phyloP scores from a whole-genome alignment of 2,113 vertebrate genomes.

The Pampusana beccarii region DNA sequence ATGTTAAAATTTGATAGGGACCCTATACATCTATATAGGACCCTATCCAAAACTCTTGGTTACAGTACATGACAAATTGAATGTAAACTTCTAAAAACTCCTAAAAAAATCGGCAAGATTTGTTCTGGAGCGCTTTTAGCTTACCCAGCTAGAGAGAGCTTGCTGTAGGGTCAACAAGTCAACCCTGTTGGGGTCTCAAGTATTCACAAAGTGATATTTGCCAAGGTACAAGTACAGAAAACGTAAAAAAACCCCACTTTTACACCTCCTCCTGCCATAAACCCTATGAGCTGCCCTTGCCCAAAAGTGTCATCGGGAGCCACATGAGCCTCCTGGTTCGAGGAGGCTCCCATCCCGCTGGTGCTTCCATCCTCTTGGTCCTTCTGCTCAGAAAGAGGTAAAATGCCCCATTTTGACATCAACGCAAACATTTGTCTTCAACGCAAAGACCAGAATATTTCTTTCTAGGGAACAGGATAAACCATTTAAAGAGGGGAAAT shows the following conservation, averaged over 20 bases:
- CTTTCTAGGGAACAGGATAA: not conserved
- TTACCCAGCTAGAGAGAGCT: not conserved
- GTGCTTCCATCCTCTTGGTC: not conserved
- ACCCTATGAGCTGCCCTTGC: not conserved
- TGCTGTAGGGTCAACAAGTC: not conserved
- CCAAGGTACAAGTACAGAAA: not conserved
- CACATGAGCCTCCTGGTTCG: not conserved
- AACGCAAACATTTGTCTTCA: not conserved
- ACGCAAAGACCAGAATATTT: not conserved
- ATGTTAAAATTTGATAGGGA: not conserved
- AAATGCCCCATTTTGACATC: not conserved
- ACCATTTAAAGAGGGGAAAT: not conserved
- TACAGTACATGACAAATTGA: not conserved
- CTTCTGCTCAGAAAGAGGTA: not conserved
- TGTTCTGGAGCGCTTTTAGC: not conserved
- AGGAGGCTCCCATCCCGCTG: not conserved
- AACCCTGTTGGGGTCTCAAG: not conserved
- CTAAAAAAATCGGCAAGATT: not conserved
- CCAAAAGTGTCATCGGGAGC: not conserved
- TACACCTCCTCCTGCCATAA: not conserved
- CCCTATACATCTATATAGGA: fast-evolving
- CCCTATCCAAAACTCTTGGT: not conserved
- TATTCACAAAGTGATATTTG: not conserved
- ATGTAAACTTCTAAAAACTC: not conserved
- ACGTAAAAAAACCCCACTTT: not conserved